Evolutionary conservation across 53 echinoderm and acorn worm species (phyloP), one percentile per base, ranked within the genome.

Genomic region (Holothuria leucospilota): DNA sequence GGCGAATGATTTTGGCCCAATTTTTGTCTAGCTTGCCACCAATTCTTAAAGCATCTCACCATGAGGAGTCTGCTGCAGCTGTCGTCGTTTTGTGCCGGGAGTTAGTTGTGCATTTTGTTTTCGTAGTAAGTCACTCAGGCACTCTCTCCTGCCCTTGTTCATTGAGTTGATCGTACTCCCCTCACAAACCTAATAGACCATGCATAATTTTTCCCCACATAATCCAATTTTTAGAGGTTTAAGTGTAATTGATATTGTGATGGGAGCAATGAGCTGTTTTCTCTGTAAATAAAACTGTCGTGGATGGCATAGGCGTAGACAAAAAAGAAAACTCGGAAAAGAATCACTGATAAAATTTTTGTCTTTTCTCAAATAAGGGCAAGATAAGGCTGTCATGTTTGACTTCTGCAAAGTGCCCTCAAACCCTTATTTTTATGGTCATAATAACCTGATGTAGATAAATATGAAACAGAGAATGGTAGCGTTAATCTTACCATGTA

Each of bases 231-330:
- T 74, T 74, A 49, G 74, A 74, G 74, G 51, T 46, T 74, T 74
- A 74, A 74, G 74, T 74, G 74, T 74, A 74, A 74, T 74, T 74
- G 74, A 74, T 74, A 74, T 42, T 74, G 74, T 74, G 74, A 74
- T 74, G 52, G n/a, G 40, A 52, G 74, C 74, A 74, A 74, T 74
- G 74, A 74, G 74, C 74, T 74, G 74, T 74, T 74, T 74, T 74
- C 74, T 74, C 74, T 74, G 51, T 74, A 74, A 74, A 74, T 74
- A 74, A 74, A 74, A 74, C 40, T 26, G 46, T 74, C 74, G 51
- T 74, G 74, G 52, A 52, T 52, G 52, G 74, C 56, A 56, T 56
- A 56, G 56, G 56, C 18, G 18, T 56, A 56, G 26, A 74, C 20
- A 74, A 20, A 27, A 74, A 74, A 49, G 51, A 74, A 74, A 74